Evolutionary conservation across 2,797 vertebrate species (phyloP).

Genomic region (Lacerta viridis): DNA sequence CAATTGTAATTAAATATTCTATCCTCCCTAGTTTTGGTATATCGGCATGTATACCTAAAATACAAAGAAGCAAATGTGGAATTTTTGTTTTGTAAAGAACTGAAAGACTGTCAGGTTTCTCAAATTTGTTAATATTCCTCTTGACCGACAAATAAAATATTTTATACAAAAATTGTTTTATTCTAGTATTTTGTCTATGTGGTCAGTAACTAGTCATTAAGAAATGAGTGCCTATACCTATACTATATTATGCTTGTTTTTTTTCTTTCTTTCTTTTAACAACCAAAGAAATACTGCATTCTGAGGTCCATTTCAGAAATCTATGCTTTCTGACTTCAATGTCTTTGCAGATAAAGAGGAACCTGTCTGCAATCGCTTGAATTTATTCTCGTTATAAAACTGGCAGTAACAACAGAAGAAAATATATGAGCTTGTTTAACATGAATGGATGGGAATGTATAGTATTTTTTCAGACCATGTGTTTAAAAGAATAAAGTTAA

Average conservation of each 20-base stretch:
- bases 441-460: conserved; percentile 62
- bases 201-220: neutral
- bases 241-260: neutral
- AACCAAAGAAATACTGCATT: conserved; percentile 28
- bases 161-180: conserved; percentile 54
- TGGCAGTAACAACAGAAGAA: conserved; percentile 42
- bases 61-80: conserved; percentile 65
- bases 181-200: conserved; percentile 52
- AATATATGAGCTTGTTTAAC: conserved; percentile 64
- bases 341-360: conserved; percentile 42
- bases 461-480: conserved; percentile 67
- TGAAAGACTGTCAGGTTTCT: conserved; percentile 72
- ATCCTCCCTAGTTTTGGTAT: conserved; percentile 72
- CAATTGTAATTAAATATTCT: conserved; percentile 69
- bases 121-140: conserved; percentile 65
- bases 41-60: conserved; percentile 72
- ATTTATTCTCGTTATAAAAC: conserved; percentile 31
- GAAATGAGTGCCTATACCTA: conserved; percentile 25
- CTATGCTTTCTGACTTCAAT: conserved; percentile 28
- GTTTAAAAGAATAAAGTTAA: conserved; percentile 69
- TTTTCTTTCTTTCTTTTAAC: neutral
- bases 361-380: conserved; percentile 49
- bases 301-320: conserved; percentile 32
- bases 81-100: conserved; percentile 78
- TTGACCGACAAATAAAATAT: conserved; percentile 63